These are phyloP conservation scores for Scolopax mira DNA, from an alignment of 2,113 vertebrate genomes.

Conservation along the genomic window DNA sequence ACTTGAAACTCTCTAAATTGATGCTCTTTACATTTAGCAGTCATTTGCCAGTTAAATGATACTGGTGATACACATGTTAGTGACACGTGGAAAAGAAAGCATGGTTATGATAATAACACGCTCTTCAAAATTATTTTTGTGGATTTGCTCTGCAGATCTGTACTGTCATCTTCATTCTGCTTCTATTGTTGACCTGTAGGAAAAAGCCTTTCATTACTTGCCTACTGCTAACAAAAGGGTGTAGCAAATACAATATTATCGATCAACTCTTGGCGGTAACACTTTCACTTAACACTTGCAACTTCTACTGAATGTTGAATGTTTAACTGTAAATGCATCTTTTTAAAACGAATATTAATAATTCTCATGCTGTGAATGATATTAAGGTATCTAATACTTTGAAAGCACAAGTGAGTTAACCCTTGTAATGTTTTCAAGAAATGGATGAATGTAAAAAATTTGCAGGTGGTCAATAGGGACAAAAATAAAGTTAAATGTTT, in stretches of 20 bases:
- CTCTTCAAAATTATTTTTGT: background rate
- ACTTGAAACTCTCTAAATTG: background rate
- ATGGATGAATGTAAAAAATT: background rate
- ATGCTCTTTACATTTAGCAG: background rate
- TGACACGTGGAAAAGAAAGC: background rate
- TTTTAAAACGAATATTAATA: background rate
- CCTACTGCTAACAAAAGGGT: background rate
- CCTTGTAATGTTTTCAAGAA: background rate
- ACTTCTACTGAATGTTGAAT: background rate
- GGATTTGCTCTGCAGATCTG: background rate
- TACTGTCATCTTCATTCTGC: background rate
- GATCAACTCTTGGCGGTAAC: accelerated
- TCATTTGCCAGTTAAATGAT: background rate
- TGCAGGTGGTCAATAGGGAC: background rate
- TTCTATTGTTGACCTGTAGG: background rate
- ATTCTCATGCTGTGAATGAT: background rate
- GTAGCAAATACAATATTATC: background rate
- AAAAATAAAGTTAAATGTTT: background rate
- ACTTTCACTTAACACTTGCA: background rate
- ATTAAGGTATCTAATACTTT: background rate
- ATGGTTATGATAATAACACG: background rate
- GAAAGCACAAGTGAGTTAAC: background rate
- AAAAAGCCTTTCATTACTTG: background rate
- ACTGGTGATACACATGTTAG: background rate
- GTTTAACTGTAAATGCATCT: background rate